Evolutionary conservation across 2,113 vertebrate genomes (phyloP), one percentile per base, ranked within the genome.

Genomic region (Cephalopholis sonnerati): DNA sequence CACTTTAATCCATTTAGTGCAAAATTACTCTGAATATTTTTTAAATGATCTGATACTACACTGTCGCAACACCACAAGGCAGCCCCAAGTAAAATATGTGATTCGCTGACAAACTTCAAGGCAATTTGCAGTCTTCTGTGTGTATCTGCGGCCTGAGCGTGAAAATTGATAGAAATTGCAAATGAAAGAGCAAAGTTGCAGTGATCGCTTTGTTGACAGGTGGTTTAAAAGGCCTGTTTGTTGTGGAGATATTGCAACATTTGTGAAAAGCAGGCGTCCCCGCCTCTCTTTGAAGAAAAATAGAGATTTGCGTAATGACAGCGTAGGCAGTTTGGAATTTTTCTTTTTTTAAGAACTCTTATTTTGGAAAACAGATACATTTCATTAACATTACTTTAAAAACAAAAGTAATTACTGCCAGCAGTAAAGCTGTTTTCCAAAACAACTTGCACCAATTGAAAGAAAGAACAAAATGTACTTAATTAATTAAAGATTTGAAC

Each of bases 101-200:
- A 61, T 69, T 67, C 20, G 5, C 54, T 29, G 41, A 51, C 17
- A 25, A 53, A 70, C 50, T 57, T 78, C 8, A 77, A 86, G 65
- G 65, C 3, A 13, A 61, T 61, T 44, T 27, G 7, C 11, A 20
- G 44, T 32, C 32, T 36, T 66, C 20, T 46, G 9, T 79, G 20
- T 55, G 44, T 2, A 54, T 59, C 17, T 72, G 63, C 18, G 70
- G 64, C 15, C 13, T 36, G 8, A n/a, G 57, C 2, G 22, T 0
- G 24, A 12, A 51, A 69, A 69, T 7, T 77, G 85, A 79, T 54
- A 66, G 29, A 68, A 44, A 83, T 61, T 83, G n/a, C 10, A 41
- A 74, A n/a, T 62, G 78, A 79, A 75, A 70, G 77, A 68, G 67
- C 15, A 77, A 83, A 80, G 72, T 51, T 58, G 67, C 20, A 32